phyloP scores from a whole-genome alignment of 2,888 invertebrate species.

The Lottia gigantea region DNA sequence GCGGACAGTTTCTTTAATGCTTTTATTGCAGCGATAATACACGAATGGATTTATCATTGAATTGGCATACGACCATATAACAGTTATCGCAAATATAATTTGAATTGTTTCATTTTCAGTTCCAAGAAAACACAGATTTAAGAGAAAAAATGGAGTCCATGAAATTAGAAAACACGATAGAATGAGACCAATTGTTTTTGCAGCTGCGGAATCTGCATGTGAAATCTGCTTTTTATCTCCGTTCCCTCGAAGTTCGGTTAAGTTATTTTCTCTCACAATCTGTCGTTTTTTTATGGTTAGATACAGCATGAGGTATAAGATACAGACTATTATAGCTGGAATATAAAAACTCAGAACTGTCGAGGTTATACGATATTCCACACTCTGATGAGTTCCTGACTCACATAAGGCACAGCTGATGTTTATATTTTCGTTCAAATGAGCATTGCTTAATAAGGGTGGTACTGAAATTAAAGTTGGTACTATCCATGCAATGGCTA shows the following conservation, averaged over 20 bases:
- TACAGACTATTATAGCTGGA: slow-evolving; percentile 52
- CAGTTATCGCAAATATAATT: too few relatives aligned
- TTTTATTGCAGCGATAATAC: too few relatives aligned
- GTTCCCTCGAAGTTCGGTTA: slow-evolving; percentile 32
- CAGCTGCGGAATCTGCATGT: slow-evolving; percentile 51
- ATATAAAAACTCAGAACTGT: slow-evolving; percentile 53
- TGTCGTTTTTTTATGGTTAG: slow-evolving; percentile 36
- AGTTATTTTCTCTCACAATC: slow-evolving; percentile 47
- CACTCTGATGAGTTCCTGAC: slow-evolving; percentile 35
- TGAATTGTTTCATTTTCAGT: too few relatives aligned
- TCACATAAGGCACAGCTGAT: slow-evolving; percentile 38
- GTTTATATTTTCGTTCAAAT: slow-evolving; percentile 46
- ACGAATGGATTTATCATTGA: too few relatives aligned
- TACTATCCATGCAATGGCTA: slow-evolving; percentile 50
- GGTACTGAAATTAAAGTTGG: slow-evolving; percentile 53
- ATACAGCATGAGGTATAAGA: slow-evolving; percentile 50
- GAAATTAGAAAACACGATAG: slow-evolving; percentile 55
- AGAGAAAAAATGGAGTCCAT: slow-evolving; percentile 56
- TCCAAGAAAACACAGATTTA: slow-evolving; percentile 15
- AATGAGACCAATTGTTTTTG: slow-evolving; percentile 53
- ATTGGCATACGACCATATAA: too few relatives aligned
- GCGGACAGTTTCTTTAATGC: too few relatives aligned
- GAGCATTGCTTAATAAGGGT: slow-evolving; percentile 49
- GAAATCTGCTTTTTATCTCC: slow-evolving; percentile 37
- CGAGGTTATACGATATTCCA: slow-evolving; percentile 44